phyloP scores from a whole-genome alignment of 2,797 vertebrate species.

The Cynodonichthys magdalenae region DNA sequence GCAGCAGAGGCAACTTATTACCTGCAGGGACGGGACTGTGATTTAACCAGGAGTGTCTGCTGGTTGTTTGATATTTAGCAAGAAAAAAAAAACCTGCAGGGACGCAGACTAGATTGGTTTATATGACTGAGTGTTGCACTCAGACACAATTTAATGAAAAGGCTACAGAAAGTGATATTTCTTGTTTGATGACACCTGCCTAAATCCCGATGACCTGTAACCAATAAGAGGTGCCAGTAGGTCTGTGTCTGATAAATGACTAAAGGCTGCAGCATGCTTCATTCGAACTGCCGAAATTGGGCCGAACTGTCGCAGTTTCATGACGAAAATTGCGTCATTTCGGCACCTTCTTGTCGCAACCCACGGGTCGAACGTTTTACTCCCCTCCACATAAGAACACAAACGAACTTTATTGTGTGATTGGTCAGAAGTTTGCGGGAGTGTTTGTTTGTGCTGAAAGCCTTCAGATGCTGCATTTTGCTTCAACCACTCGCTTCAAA shows the following conservation, averaged over 20 bases:
- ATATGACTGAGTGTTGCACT: constrained; percentile 5
- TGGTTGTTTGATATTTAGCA: constrained; percentile 43
- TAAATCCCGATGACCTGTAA: background rate
- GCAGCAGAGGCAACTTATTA: background rate
- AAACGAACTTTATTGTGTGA: too few relatives aligned
- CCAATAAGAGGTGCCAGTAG: background rate
- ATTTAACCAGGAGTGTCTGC: constrained; percentile 12
- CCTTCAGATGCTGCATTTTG: too few relatives aligned
- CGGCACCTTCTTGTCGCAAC: too few relatives aligned
- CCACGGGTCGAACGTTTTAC: too few relatives aligned
- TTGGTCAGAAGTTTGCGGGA: too few relatives aligned
- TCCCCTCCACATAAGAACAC: too few relatives aligned
- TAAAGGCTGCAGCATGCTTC: too few relatives aligned
- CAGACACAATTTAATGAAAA: background rate
- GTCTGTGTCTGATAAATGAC: background rate
- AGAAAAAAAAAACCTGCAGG: constrained; percentile 20
- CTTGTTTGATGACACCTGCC: background rate
- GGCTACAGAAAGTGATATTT: background rate
- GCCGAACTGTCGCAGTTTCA: too few relatives aligned
- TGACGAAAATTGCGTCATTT: too few relatives aligned
- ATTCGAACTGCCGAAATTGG: too few relatives aligned
- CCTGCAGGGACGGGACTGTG: constrained; percentile 14
- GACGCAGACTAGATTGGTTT: constrained; percentile 16
- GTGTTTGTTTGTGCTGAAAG: too few relatives aligned
- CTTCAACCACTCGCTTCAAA: too few relatives aligned